Percentiles rank a stretch among this genome's conserved stretches.
Evolutionary conservation across 2,113 vertebrate species (phyloP).

Genomic region (Mustelus asterias): DNA sequence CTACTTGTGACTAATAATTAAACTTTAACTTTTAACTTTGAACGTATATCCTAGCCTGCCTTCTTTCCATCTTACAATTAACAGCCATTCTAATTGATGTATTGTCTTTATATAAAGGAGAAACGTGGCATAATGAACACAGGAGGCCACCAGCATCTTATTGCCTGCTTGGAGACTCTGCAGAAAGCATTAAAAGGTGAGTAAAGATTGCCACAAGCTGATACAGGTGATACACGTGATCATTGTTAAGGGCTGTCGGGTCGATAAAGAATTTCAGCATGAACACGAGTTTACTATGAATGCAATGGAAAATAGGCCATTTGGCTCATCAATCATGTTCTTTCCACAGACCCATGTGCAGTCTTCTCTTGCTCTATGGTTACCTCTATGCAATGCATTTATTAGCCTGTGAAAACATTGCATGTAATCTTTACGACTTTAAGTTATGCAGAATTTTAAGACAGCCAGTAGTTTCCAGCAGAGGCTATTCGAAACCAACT

Average conservation of each 20-base stretch:
- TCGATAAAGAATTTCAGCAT: not conserved
- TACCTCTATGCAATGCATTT: not conserved
- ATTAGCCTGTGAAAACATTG: not conserved
- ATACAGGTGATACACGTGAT: not conserved
- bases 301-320: too few species aligned
- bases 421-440: not conserved
- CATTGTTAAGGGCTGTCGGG: not conserved
- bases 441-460: not conserved
- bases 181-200: slow-evolving; percentile 95
- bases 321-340: not conserved
- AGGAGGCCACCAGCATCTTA: slow-evolving; percentile 83
- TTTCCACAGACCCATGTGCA: not conserved
- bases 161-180: slow-evolving; percentile 87
- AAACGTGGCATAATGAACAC: slow-evolving; percentile 83
- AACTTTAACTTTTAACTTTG: too few species aligned
- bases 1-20: too few species aligned
- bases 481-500: not conserved
- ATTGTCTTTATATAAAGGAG: slow-evolving; percentile 62
- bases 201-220: slow-evolving; percentile 20
- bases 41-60: not conserved
- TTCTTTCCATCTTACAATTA: not conserved
- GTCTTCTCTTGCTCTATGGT: not conserved
- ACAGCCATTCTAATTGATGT: not conserved
- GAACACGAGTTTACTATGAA: not conserved
- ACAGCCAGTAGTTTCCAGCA: not conserved